Conservation (phyloP, 2,888 invertebrate genomes). For the Choreutis nemorana region DNA sequence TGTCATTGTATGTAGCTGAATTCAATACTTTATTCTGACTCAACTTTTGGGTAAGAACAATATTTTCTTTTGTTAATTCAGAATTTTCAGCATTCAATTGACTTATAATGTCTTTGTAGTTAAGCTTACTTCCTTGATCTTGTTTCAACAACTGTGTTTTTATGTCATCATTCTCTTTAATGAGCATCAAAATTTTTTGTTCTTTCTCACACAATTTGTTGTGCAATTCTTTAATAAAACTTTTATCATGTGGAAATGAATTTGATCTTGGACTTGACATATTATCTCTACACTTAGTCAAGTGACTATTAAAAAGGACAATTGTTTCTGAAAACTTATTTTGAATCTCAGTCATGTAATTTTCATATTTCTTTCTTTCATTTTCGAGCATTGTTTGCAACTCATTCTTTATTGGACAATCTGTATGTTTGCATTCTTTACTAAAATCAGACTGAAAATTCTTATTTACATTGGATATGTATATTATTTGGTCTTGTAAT, state of each 20-base stretch:
- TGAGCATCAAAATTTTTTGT: constrained; percentile 51
- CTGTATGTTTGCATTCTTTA: constrained; percentile 18
- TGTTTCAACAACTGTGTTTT: constrained; percentile 22
- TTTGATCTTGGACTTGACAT: constrained; percentile 15
- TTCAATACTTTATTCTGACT: constrained; percentile 38
- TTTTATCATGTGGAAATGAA: constrained; percentile 21
- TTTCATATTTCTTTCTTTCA: constrained; percentile 54
- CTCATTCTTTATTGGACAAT: constrained; percentile 42
- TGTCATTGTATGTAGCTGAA: constrained; percentile 24
- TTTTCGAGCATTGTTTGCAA: constrained; percentile 38
- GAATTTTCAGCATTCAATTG: constrained; percentile 53
- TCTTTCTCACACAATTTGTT: constrained; percentile 54
- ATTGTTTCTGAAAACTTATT: constrained; percentile 45
- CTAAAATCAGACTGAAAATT: constrained; percentile 14
- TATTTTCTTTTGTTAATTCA: constrained; percentile 53
- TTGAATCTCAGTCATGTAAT: constrained; percentile 34
- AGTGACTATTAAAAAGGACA: constrained; percentile 37
- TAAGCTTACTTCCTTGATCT: constrained; percentile 33
- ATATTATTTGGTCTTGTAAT: constrained; percentile 49
- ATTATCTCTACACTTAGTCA: constrained; percentile 26
- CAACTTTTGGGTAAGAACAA: constrained; percentile 39
- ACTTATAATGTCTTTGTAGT: constrained; percentile 47
- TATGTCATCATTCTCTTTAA: constrained; percentile 53
- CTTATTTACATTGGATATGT: constrained; percentile 27
- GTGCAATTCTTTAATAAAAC: constrained; percentile 46